Evolutionary conservation across 2,797 vertebrate genomes (phyloP), one percentile per base, ranked within the genome.

Genomic region (Limosa lapponica): DNA sequence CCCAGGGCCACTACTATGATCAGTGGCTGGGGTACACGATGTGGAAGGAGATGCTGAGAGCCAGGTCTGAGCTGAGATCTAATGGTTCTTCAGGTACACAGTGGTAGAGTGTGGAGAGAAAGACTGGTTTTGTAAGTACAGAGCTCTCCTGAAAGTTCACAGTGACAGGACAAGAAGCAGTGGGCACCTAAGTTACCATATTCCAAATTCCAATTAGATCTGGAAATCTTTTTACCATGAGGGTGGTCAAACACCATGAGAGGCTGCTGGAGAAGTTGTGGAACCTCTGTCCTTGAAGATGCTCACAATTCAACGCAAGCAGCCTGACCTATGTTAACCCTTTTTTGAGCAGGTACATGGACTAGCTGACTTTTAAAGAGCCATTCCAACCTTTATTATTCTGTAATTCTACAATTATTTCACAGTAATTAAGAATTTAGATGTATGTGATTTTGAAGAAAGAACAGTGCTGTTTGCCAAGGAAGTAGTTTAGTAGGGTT

Each of bases 51-150:
- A 13, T 52, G 14, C 5, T 30, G 20, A 71, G n/a, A 44, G 43
- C 19, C 5, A 10, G 43, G 19, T 44, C 43, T 44, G 43, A 44
- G 43, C 43, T 44, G 43, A 66, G 8, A 51, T 20, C 16, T 51
- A 65, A 65, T 20, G 30, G 52, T 66, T 10, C 13, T 59, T 67
- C 41, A 36, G 54, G 30, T 54, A 23, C 18, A 7, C 23, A 67
- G 48, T 11, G 5, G 10, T 7, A 72, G 37, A 62, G 2, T 7
- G 5, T 3, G 5, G 22, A 14, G 6, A 34, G 2, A 36, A 16
- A 51, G 13, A 19, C 3, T 43, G 3, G 1, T 64, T 15, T 41
- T 73, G 43, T 11, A 57, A 24, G 6, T 39, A 5, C 13, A 69
- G 58, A 54, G 24, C 55, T 11, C 8, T 57, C 22, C 41, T 81